Conservation (phyloP, 2,888 invertebrate genomes). For the Agonopterix heracliana region DNA sequence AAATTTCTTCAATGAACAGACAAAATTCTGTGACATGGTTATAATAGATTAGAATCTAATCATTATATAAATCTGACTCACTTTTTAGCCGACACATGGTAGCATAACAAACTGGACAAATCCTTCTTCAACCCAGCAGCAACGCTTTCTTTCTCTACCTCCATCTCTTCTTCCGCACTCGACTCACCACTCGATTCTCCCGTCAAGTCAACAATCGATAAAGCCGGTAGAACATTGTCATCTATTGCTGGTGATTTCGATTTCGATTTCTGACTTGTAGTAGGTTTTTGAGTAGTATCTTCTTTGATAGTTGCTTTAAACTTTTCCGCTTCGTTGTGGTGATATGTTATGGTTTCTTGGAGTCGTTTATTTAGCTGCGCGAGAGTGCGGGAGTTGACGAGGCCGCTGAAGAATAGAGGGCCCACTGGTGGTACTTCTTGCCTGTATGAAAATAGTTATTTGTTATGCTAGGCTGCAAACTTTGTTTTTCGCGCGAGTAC, state of each 20-base stretch:
- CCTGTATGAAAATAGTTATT: constrained; percentile 21
- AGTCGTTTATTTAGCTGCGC: constrained; percentile 48
- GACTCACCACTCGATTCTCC: constrained; percentile 32
- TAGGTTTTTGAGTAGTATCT: not conserved
- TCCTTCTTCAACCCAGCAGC: constrained; percentile 19
- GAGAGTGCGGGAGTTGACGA: constrained; percentile 54
- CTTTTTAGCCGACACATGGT: constrained; percentile 53
- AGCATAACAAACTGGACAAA: constrained; percentile 32
- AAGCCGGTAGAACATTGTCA: constrained; percentile 29
- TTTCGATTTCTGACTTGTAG: constrained; percentile 7
- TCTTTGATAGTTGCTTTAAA: not conserved
- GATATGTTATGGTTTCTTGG: constrained; percentile 44
- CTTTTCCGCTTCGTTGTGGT: constrained; percentile 33
- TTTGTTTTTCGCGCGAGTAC: no score
- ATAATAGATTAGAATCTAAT: no score
- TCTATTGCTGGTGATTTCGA: constrained; percentile 16
- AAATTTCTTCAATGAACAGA: no score
- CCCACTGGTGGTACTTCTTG: constrained; percentile 45
- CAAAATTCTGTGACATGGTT: no score
- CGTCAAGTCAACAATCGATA: constrained; percentile 43
- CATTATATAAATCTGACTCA: constrained; percentile 31
- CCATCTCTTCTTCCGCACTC: constrained; percentile 21
- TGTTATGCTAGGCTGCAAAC: no score
- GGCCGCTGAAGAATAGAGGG: constrained; percentile 60
- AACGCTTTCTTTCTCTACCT: constrained; percentile 17